These are phyloP conservation scores for Melinaea marsaeus DNA, from an alignment of 2,888 invertebrate genomes.

Conservation along the genomic window DNA sequence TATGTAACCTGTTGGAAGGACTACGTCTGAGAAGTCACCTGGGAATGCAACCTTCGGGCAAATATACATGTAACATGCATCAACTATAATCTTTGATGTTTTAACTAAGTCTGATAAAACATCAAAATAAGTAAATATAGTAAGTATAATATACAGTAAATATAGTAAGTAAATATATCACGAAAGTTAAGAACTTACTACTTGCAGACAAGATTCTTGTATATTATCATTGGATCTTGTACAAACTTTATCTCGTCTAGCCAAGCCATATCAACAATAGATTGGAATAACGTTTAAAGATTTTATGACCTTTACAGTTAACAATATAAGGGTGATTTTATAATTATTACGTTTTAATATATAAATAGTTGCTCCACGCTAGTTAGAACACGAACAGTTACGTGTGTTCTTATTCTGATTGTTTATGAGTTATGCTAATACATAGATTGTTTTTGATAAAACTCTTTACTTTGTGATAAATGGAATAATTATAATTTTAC, in stretches of 20 bases:
- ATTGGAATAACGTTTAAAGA: not conserved
- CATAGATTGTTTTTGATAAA: not conserved
- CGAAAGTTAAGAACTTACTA: too few species aligned
- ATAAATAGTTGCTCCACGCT: conserved; percentile 45
- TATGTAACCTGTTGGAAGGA: too few species aligned
- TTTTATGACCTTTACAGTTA: conserved; percentile 4
- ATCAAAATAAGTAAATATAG: too few species aligned
- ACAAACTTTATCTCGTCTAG: conserved; percentile 8
- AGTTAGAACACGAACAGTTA: conserved; percentile 60
- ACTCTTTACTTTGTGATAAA: too few species aligned
- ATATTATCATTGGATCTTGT: not conserved
- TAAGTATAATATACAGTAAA: too few species aligned
- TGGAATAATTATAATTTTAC: too few species aligned
- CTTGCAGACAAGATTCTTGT: not conserved
- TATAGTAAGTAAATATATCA: too few species aligned
- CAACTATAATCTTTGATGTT: too few species aligned
- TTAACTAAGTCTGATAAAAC: too few species aligned
- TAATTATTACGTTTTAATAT: not conserved
- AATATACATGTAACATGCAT: too few species aligned
- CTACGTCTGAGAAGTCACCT: too few species aligned
- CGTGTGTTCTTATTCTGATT: conserved; percentile 60
- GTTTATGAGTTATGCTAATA: not conserved
- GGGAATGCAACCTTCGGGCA: too few species aligned
- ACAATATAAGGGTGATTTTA: not conserved
- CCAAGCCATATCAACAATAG: not conserved